Evolutionary conservation across 23 tunicate genomes (phyloP), one percentile per base, ranked within the genome.

Genomic region (Halocynthia roretzi): DNA sequence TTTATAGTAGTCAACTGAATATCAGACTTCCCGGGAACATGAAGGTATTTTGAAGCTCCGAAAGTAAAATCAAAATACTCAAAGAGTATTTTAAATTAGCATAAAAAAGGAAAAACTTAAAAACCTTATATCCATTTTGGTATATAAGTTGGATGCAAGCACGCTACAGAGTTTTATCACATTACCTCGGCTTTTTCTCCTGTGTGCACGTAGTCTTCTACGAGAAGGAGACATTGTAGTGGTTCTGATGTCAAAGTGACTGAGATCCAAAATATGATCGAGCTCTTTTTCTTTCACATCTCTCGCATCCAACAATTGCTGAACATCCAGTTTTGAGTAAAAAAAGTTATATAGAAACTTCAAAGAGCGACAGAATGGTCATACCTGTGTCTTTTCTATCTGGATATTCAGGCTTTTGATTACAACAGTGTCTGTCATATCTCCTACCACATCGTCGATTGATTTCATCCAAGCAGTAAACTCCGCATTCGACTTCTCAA

Each of bases 401-500:
- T 74, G 78, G 55, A 6, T 50, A 12, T 74, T 48, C 62, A 74
- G 6, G 8, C 64, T 74, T 54, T 74, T 56, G 10, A 53, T 12
- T 0, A 74, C 78, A 56, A 74, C 31, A 8, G 78, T 54, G 56
- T 74, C 78, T 74, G 55, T 74, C 78, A 74, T 74, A 18, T 74
- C 78, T 7, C 78, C 78, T 54, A 74, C 78, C 10, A 64, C 78
- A 54, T 54, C 78, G 56, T 74, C 78, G 10, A 74, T 48, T 8
- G 62, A 5, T 54, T 74, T 74, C 78, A 74, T 74, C 78, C 78
- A 74, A 22, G 78, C 55, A 8, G 78, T 53, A 5, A 74, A 74
- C 40, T 74, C 78, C 0, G 78, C 63, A 62, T 54, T 53, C n/a
- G 78, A 74, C 8, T 54, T 74, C 23, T 74, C 78, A 74, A 74